Evolutionary conservation across 2,113 vertebrate genomes (phyloP), one percentile per base, ranked within the genome.

Genomic region (Acanthochromis polyacanthus): DNA sequence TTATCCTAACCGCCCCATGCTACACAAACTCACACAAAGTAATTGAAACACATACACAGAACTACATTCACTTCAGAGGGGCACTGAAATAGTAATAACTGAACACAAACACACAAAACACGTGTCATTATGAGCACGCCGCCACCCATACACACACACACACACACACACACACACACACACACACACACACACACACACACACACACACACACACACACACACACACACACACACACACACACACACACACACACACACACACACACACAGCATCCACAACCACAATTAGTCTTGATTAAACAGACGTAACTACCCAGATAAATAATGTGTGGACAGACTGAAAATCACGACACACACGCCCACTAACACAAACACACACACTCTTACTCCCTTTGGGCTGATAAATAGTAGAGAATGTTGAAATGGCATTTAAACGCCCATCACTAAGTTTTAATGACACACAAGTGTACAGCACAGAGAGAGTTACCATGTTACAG

Each of bases 221-320:
- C 56, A 57, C 51, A 80, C 23, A 19, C 62, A 58, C 4, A 71
- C 61, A 25, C n/a, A 74, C 60, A 32, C n/a, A 82, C 55, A 57
- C 64, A n/a, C 52, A 80, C 30, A 46, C 68, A 69, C 56, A 57
- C 51, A 80, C 23, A 19, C 62, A 58, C 4, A 71, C 61, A 25
- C n/a, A 74, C 60, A 32, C 17, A 61, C 50, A 81, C 55, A 71
- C 20, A 66, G 46, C 57, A 82, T 63, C 43, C 17, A 60, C 55
- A 75, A 67, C 77, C 38, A 86, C 85, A 85, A 91, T 94, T 91
- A 93, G 87, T 94, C 88, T 93, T 91, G 82, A 93, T 92, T 91
- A 92, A 90, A 91, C 71, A 90, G 83, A 91, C 62, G 15, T 74
- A 91, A 87, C 81, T 83, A 89, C 77, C 86, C 76, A 74, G 90